phyloP scores from a whole-genome alignment of 2,113 vertebrate genomes.

The Gallinago paraguaiae region DNA sequence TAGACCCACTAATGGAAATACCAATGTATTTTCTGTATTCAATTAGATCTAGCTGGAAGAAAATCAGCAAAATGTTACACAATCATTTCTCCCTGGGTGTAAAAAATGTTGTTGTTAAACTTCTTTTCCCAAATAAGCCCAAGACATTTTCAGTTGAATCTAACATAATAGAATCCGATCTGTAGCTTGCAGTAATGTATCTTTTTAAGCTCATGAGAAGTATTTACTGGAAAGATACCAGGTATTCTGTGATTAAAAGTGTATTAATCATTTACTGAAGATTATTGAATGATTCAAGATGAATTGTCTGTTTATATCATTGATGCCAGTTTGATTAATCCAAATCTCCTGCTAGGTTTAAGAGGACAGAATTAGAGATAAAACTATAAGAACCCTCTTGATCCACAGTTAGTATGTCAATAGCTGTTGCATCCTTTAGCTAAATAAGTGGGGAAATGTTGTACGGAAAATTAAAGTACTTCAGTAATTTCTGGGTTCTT shows the following conservation, averaged over 20 bases:
- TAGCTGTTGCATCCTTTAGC: constrained; percentile 55
- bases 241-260: constrained; percentile 47
- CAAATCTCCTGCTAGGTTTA: constrained; percentile 40
- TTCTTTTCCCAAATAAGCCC: background rate
- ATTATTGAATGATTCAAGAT: constrained; percentile 56
- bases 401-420: constrained; percentile 54
- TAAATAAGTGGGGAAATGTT: constrained; percentile 56
- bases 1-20: background rate
- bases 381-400: constrained; percentile 52
- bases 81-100: background rate
- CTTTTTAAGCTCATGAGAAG: constrained; percentile 15
- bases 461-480: constrained; percentile 47
- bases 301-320: constrained; percentile 57
- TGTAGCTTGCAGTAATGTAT: background rate
- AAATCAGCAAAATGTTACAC: background rate
- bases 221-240: constrained; percentile 20
- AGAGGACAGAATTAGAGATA: constrained; percentile 41
- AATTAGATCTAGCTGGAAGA: background rate
- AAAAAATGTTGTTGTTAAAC: background rate
- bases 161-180: background rate
- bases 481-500: constrained; percentile 18
- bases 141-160: background rate
- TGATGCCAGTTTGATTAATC: constrained; percentile 52
- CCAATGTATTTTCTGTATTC: constrained; percentile 1
- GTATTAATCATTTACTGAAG: constrained; percentile 54